phyloP scores from a whole-genome alignment of 2,797 vertebrate genomes.

The Falco peregrinus region DNA sequence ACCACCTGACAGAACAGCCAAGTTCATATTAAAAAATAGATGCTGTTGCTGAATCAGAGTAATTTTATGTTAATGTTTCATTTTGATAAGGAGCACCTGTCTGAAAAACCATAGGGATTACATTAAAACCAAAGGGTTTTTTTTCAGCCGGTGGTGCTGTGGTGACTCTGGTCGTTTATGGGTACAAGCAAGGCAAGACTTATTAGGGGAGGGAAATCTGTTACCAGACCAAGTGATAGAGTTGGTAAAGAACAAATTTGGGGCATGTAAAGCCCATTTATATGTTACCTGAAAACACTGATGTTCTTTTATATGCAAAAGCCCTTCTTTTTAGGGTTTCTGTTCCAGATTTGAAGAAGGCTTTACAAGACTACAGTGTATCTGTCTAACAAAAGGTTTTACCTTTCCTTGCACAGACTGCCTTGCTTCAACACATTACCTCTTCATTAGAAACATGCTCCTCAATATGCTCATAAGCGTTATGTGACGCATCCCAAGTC shows the following conservation, averaged over 20 bases:
- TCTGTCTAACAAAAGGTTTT: not conserved
- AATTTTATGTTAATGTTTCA: constrained; percentile 18
- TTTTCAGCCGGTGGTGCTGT: not conserved
- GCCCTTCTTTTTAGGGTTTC: not conserved
- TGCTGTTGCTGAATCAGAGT: constrained; percentile 25
- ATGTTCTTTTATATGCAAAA: not conserved
- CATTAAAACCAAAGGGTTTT: not conserved
- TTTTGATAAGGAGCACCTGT: not conserved
- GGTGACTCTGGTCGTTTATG: not conserved
- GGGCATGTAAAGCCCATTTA: not conserved
- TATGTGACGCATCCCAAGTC: not conserved
- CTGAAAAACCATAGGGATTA: constrained; percentile 5
- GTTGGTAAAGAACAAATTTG: not conserved
- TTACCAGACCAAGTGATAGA: not conserved
- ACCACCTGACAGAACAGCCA: constrained; percentile 13
- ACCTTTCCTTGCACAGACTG: not conserved
- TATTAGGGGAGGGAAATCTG: not conserved
- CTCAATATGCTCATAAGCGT: not conserved
- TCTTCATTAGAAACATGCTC: not conserved
- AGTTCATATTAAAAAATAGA: constrained; percentile 19
- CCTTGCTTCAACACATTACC: not conserved
- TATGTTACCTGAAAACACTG: not conserved
- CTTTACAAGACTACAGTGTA: not conserved
- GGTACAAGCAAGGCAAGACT: not conserved
- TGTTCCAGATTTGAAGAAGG: not conserved